phyloP scores from a whole-genome alignment of 2,888 invertebrate species.

The Cremastobaeus sp. region DNA sequence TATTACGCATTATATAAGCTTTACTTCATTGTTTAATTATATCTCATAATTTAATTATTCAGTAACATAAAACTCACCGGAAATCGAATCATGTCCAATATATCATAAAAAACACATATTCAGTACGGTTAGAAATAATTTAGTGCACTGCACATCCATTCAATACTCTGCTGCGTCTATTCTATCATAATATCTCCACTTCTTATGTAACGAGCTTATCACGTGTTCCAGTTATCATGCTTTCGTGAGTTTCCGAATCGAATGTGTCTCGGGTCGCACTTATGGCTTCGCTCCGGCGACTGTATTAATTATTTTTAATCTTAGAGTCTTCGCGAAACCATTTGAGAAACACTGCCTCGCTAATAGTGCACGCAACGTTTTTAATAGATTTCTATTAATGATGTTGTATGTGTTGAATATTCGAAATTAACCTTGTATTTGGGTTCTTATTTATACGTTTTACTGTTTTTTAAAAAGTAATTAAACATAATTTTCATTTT shows the following conservation, averaged over 20 bases:
- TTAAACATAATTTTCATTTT: too few relatives aligned
- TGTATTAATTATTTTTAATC: conserved; percentile 4
- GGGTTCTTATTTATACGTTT: too few relatives aligned
- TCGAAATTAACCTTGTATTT: too few relatives aligned
- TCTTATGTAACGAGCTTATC: conserved; percentile 17
- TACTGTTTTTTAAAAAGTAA: too few relatives aligned
- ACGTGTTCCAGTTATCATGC: conserved; percentile 17
- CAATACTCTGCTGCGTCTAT: not conserved
- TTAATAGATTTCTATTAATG: too few relatives aligned
- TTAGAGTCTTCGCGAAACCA: not conserved
- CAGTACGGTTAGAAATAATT: conserved; percentile 3
- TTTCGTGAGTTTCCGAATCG: conserved; percentile 18
- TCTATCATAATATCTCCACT: conserved; percentile 11
- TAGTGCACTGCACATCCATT: not conserved
- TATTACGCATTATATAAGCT: too few relatives aligned
- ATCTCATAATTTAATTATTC: too few relatives aligned
- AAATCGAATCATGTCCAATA: conserved; percentile 13
- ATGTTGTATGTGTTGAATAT: too few relatives aligned
- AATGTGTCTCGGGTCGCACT: conserved; percentile 15
- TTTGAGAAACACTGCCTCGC: conserved; percentile 20
- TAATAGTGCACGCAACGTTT: too few relatives aligned
- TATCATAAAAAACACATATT: conserved; percentile 2
- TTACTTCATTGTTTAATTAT: too few relatives aligned
- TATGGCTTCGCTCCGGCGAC: conserved; percentile 17
- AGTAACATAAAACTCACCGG: conserved; percentile 17